These are phyloP conservation scores for Osmoderma eremita DNA, from an alignment of 2,888 invertebrate species.

Conservation along the genomic window DNA sequence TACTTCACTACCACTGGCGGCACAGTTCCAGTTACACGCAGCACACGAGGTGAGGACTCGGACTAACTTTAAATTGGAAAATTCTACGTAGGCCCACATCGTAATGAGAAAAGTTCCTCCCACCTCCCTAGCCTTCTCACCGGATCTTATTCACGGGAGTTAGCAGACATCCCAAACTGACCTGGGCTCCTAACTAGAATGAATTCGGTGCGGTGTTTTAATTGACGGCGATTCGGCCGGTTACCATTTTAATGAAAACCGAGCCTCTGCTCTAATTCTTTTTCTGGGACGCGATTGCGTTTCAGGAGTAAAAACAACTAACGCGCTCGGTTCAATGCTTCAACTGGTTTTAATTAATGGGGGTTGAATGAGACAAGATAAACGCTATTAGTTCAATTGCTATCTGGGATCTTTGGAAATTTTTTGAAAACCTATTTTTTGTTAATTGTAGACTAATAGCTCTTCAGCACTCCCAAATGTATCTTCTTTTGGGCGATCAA, in stretches of 20 bases:
- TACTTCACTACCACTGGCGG: no score
- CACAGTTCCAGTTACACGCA: no score
- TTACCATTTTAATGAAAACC: conserved; percentile 20
- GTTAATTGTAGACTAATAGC: no score
- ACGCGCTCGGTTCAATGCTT: no score
- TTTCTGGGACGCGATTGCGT: neutral
- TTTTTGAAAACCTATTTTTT: no score
- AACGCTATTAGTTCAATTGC: no score
- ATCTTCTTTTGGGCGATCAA: no score
- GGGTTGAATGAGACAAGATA: no score
- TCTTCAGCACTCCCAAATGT: no score
- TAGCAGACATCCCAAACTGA: conserved; percentile 3
- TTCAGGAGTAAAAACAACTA: no score
- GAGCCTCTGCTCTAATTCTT: conserved; percentile 16
- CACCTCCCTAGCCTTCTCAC: conserved; percentile 8
- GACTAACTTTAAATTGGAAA: conserved; percentile 32
- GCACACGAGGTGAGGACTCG: neutral
- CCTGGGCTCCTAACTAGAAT: neutral
- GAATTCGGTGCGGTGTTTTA: neutral
- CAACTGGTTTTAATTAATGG: no score
- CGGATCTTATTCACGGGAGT: conserved; percentile 20
- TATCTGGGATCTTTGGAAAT: no score
- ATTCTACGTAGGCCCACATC: conserved; percentile 26
- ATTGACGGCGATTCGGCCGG: neutral
- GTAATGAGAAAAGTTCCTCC: conserved; percentile 32